These are phyloP conservation scores for Rhagophthalmus giganteus DNA, from an alignment of 2,888 invertebrate genomes.

Conservation along the genomic window DNA sequence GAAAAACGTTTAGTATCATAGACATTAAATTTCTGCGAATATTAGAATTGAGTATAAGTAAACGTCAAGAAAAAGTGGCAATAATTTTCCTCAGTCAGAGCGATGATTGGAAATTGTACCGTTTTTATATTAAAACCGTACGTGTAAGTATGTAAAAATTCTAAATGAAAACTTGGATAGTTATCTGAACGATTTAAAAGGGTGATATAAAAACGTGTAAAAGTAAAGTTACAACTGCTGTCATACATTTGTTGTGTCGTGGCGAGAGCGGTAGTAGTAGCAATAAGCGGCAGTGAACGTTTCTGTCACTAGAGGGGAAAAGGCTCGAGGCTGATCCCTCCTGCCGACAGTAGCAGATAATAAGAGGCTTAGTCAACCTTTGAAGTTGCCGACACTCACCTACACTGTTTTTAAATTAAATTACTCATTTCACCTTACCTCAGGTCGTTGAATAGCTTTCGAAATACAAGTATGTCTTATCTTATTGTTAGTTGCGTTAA, in stretches of 20 bases:
- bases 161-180: not conserved
- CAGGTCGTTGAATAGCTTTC: conserved; percentile 29
- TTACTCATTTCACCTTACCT: conserved; percentile 51
- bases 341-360: conserved; percentile 56
- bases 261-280: conserved; percentile 15
- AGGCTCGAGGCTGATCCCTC: conserved; percentile 29
- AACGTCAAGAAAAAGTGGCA: too few species aligned
- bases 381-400: conserved; percentile 52
- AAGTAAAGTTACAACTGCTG: conserved; percentile 24
- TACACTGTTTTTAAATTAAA: conserved; percentile 55
- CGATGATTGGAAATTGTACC: too few species aligned
- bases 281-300: conserved; percentile 26
- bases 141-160: not conserved
- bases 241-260: conserved; percentile 14
- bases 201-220: conserved; percentile 18
- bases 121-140: not conserved
- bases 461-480: conserved; percentile 10
- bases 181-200: conserved; percentile 11
- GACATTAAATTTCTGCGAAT: too few species aligned
- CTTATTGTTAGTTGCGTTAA: not conserved
- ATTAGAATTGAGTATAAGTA: too few species aligned
- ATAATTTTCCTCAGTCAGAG: too few species aligned
- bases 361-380: conserved; percentile 52
- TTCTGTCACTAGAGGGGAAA: conserved; percentile 27
- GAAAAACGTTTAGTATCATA: too few species aligned